phyloP scores from a whole-genome alignment of 2,113 vertebrate genomes.

The Cololabis saira region DNA sequence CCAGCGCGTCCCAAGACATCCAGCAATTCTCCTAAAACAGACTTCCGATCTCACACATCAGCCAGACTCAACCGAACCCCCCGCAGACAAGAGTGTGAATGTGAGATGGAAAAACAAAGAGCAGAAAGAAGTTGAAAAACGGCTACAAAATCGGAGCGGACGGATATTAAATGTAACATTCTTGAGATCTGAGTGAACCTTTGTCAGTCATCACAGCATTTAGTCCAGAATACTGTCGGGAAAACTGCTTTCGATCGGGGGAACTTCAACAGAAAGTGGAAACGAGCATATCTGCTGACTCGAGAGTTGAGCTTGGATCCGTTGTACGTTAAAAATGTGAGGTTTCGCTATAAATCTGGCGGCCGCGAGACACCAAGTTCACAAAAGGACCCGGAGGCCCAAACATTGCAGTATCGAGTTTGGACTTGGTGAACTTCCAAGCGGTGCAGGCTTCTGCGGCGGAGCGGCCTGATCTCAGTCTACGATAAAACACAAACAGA shows the following conservation, averaged over 20 bases:
- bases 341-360: neutral
- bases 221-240: slow-evolving; percentile 5
- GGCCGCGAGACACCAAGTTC: neutral
- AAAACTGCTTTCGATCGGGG: slow-evolving; percentile 12
- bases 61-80: slow-evolving; percentile 51
- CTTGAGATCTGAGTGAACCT: slow-evolving; percentile 36
- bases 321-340: slow-evolving; percentile 4
- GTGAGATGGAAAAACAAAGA: slow-evolving; percentile 18
- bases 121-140: neutral
- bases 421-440: neutral
- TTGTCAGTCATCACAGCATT: slow-evolving; percentile 23
- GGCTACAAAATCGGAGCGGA: neutral
- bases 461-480: too few species aligned
- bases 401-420: neutral
- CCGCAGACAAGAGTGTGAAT: slow-evolving; percentile 31
- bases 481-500: too few species aligned
- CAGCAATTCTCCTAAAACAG: slow-evolving; percentile 42
- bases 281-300: slow-evolving; percentile 1
- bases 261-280: neutral
- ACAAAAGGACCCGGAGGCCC: neutral
- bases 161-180: slow-evolving; percentile 18
- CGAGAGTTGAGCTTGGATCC: neutral
- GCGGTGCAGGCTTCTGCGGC: too few species aligned
- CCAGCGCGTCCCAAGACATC: slow-evolving; percentile 54
- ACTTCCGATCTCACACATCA: slow-evolving; percentile 48